Evolutionary conservation across 2,888 invertebrate species (phyloP).

Genomic region (Drosophila tripunctata): DNA sequence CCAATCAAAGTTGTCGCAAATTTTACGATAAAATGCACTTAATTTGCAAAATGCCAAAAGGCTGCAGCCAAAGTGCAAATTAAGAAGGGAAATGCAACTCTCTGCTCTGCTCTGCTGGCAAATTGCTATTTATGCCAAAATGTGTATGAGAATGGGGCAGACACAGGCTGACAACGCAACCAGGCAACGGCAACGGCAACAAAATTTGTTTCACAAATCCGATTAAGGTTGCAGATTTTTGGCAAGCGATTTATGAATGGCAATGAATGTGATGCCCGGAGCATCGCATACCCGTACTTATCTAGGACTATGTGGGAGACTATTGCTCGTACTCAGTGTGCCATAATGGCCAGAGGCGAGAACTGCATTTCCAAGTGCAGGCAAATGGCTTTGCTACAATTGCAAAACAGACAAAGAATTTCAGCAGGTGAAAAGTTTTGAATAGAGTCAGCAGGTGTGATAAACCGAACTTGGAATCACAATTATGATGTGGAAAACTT

Average conservation of each 20-base stretch:
- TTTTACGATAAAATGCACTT: conserved; percentile 51
- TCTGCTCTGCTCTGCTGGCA: conserved; percentile 18
- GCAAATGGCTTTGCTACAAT: conserved; percentile 12
- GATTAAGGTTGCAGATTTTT: conserved; percentile 64
- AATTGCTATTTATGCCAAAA: conserved; percentile 64
- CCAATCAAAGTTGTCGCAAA: conserved; percentile 52
- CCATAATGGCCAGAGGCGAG: conserved; percentile 25
- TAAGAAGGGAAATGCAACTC: neutral
- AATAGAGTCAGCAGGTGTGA: conserved; percentile 3
- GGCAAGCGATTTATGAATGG: conserved; percentile 67
- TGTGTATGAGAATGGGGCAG: neutral
- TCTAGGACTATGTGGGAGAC: conserved; percentile 22
- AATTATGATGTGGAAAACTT: too few species aligned
- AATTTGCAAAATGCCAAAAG: conserved; percentile 29
- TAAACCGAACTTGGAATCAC: conserved; percentile 10
- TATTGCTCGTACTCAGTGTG: neutral
- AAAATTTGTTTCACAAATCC: conserved; percentile 63
- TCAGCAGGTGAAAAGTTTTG: conserved; percentile 8
- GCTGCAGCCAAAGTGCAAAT: neutral
- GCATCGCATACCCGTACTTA: neutral
- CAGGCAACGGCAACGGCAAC: conserved; percentile 29
- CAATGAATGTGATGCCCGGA: conserved; percentile 31
- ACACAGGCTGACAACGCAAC: conserved; percentile 8
- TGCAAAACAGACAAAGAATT: conserved; percentile 20
- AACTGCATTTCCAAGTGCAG: conserved; percentile 7